A percentile compares a stretch with the other conserved stretches of the same genome.
These are phyloP conservation scores for Cololabis saira DNA, from an alignment of 2,113 vertebrate species.

Conservation along the genomic window DNA sequence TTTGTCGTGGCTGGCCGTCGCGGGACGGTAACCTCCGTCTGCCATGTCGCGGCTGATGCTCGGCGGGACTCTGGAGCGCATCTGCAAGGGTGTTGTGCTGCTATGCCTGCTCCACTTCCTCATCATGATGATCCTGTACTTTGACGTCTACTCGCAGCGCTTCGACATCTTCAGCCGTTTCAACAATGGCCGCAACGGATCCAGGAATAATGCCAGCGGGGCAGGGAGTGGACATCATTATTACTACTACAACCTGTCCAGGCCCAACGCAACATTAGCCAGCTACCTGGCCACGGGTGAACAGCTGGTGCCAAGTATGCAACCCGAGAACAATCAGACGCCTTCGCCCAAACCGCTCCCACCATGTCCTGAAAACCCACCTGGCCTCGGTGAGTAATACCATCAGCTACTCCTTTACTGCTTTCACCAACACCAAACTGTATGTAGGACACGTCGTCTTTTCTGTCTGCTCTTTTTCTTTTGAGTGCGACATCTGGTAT, in stretches of 20 bases:
- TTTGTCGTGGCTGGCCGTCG: conserved; percentile 70
- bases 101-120: conserved; percentile 97
- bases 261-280: conserved; percentile 86
- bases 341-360: conserved; percentile 87
- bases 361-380: conserved; percentile 91
- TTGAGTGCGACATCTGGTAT: too few relatives aligned
- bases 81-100: conserved; percentile 98
- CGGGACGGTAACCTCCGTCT: conserved; percentile 67
- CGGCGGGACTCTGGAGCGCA: conserved; percentile 97
- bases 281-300: conserved; percentile 78
- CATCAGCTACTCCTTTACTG: not conserved
- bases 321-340: conserved; percentile 83
- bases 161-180: conserved; percentile 98
- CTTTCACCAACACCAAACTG: not conserved
- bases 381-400: conserved; percentile 88
- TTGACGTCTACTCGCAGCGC: conserved; percentile 95
- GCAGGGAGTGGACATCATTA: conserved; percentile 76
- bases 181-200: conserved; percentile 88
- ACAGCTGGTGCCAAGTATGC: conserved; percentile 81
- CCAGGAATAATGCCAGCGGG: conserved; percentile 81
- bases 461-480: too few relatives aligned
- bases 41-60: conserved; percentile 99
- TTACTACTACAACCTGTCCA: conserved; percentile 86
- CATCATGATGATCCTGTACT: conserved; percentile 98
- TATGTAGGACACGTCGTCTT: too few relatives aligned